A percentile compares a stretch with the other conserved stretches of the same genome.
Evolutionary conservation across 2,113 vertebrate genomes (phyloP).

Genomic region (Lipophrys pholis): DNA sequence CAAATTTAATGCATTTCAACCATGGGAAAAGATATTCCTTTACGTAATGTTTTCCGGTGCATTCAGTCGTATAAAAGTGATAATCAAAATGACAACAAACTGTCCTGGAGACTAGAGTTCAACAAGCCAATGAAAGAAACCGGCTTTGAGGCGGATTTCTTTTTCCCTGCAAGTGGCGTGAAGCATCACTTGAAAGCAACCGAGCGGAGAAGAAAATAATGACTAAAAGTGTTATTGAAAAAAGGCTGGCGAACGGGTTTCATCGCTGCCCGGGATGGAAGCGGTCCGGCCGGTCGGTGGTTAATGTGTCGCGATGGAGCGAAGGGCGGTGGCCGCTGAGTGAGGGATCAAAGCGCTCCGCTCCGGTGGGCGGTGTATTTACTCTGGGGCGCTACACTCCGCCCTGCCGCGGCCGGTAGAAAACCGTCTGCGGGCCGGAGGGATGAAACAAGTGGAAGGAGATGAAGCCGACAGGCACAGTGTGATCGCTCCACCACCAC

Average conservation of each 20-base stretch:
- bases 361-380: conserved; percentile 73
- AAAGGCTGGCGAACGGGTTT: background rate
- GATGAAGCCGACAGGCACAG: conserved; percentile 70
- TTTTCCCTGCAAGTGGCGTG: no score
- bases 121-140: no score
- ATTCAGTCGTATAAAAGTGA: no score
- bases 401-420: conserved; percentile 70
- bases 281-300: conserved; percentile 22
- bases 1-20: no score
- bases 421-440: conserved; percentile 70
- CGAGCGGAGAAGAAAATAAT: background rate
- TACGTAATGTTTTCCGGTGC: no score
- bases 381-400: conserved; percentile 61
- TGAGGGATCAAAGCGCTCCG: conserved; percentile 76
- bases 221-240: background rate
- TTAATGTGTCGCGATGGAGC: conserved; percentile 48
- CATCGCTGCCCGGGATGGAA: conserved; percentile 8
- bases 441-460: conserved; percentile 78
- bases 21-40: no score
- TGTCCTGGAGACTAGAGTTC: no score
- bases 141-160: no score
- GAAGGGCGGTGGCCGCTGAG: conserved; percentile 78
- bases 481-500: conserved; percentile 31
- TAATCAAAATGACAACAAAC: no score
- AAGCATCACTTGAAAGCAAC: background rate